Conservation (phyloP, 2,888 invertebrate species). For the Stenotaenia linearis region DNA sequence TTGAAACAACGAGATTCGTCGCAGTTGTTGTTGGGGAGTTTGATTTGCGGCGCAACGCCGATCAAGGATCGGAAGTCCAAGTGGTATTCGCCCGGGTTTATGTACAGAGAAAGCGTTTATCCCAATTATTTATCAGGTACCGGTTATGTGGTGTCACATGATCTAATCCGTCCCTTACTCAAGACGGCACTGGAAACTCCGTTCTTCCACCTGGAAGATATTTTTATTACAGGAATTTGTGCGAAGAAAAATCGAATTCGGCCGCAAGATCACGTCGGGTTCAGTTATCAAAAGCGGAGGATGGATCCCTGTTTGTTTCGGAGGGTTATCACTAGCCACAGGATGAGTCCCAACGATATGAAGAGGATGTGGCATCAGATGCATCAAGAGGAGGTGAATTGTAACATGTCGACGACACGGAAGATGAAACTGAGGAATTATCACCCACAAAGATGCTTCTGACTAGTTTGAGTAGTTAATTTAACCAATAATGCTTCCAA, state of each 20-base stretch:
- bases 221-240: constrained; percentile 56
- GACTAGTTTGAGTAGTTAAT: background rate
- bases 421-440: background rate
- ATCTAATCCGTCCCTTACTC: constrained; percentile 61
- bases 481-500: constrained; percentile 12
- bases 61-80: constrained; percentile 67
- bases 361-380: constrained; percentile 39
- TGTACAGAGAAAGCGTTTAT: constrained; percentile 65
- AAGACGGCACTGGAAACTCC: constrained; percentile 61
- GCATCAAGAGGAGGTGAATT: background rate
- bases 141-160: constrained; percentile 67
- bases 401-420: background rate
- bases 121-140: constrained; percentile 77
- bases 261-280: constrained; percentile 61
- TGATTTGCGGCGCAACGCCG: constrained; percentile 72
- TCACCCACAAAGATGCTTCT: background rate
- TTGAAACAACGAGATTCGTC: constrained; percentile 41
- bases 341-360: constrained; percentile 40
- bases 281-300: constrained; percentile 55
- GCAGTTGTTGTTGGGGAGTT: constrained; percentile 62
- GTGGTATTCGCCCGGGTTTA: constrained; percentile 75
- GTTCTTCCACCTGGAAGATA: constrained; percentile 57
- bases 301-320: constrained; percentile 50
- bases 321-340: constrained; percentile 41
- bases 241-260: constrained; percentile 56